Conservation (phyloP, 2,888 invertebrate genomes). For the Diploptera punctata region DNA sequence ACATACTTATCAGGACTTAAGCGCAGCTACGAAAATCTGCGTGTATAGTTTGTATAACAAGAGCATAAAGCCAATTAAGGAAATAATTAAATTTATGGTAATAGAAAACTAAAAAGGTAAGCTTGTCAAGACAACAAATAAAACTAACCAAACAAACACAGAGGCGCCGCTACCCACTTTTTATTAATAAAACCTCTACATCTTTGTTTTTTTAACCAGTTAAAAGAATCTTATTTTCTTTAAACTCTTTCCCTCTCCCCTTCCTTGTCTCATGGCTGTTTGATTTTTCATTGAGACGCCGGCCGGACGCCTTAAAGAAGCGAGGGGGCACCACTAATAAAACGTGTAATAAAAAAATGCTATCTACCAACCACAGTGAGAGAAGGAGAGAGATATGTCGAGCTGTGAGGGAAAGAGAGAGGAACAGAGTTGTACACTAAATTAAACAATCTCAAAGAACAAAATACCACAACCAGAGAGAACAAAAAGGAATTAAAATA, state of each 20-base stretch:
- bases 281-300: slow-evolving; percentile 11
- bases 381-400: not conserved
- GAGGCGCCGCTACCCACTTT: not conserved
- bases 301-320: slow-evolving; percentile 16
- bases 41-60: too few relatives aligned
- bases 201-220: not conserved
- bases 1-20: too few relatives aligned
- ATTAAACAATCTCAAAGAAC: too few relatives aligned
- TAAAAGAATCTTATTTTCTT: not conserved
- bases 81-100: slow-evolving; percentile 1
- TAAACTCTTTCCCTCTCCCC: not conserved
- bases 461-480: too few relatives aligned
- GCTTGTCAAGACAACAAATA: not conserved
- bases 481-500: too few relatives aligned
- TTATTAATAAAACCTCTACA: slow-evolving; percentile 11
- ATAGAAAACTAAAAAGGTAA: not conserved
- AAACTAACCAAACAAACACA: slow-evolving; percentile 10
- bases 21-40: too few relatives aligned
- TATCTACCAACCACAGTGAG: slow-evolving; percentile 9
- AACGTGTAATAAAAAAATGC: slow-evolving; percentile 15
- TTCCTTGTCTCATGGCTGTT: not conserved
- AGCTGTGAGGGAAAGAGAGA: too few relatives aligned
- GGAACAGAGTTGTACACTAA: too few relatives aligned
- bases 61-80: not conserved
- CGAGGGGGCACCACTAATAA: slow-evolving; percentile 1